phyloP scores from a whole-genome alignment of 2,888 invertebrate species.

The Erebia ligea region DNA sequence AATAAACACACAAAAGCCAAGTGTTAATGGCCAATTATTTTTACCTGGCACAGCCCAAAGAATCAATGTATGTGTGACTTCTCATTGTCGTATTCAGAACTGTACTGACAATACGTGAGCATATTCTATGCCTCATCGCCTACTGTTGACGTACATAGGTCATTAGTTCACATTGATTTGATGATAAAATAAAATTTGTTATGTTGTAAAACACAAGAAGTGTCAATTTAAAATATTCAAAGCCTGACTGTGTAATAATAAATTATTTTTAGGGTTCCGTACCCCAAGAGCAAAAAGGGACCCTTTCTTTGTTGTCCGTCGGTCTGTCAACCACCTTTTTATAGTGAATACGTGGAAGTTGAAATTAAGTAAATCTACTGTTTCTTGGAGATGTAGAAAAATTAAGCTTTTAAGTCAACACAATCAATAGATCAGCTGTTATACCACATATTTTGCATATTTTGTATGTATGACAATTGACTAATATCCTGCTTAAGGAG shows the following conservation, averaged over 20 bases:
- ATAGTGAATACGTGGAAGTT: too few species aligned
- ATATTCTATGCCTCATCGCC: conserved; percentile 78
- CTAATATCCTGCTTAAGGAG: too few species aligned
- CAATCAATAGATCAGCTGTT: too few species aligned
- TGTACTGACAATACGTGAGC: conserved; percentile 72
- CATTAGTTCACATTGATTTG: conserved; percentile 64
- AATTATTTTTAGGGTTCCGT: background rate
- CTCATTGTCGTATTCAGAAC: conserved; percentile 77
- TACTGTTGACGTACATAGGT: conserved; percentile 79
- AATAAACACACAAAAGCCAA: conserved; percentile 45
- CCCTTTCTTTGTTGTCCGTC: too few species aligned
- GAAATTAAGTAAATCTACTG: too few species aligned
- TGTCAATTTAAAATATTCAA: background rate
- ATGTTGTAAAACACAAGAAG: conserved; percentile 2
- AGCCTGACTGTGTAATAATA: background rate
- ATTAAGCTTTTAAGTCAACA: too few species aligned
- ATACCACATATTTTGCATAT: too few species aligned
- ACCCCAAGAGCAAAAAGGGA: too few species aligned
- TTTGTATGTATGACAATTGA: too few species aligned
- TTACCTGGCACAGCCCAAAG: conserved; percentile 79
- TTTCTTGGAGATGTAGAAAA: too few species aligned
- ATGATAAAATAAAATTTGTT: conserved; percentile 17
- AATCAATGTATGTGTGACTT: conserved; percentile 78
- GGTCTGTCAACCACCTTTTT: too few species aligned
- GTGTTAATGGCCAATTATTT: conserved; percentile 42